Evolutionary conservation across 1,140 invertebrate species (phyloP).

Genomic region (Drosophila tsacasi): DNA sequence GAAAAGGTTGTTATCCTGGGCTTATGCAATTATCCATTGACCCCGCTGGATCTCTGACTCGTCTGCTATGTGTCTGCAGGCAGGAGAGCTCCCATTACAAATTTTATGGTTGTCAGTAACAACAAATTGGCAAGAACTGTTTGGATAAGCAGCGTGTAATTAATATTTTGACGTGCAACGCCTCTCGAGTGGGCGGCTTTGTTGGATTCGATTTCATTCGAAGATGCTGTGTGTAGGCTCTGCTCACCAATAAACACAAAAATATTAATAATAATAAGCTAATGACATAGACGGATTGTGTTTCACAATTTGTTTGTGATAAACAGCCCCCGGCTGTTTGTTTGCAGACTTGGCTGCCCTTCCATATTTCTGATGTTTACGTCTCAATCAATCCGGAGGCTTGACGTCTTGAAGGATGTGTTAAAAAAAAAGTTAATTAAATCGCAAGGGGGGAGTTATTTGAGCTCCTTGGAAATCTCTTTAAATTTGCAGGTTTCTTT

Average conservation of each 20-base stretch:
- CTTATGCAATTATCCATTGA: conserved; percentile 56
- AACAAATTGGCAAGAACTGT: conserved; percentile 48
- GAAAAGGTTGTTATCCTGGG: conserved; percentile 9
- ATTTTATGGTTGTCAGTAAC: conserved; percentile 46
- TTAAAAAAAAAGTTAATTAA: conserved; percentile 10
- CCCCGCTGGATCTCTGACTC: conserved; percentile 3
- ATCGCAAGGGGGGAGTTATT: not conserved
- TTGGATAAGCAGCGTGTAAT: conserved; percentile 66
- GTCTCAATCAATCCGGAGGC: conserved; percentile 8
- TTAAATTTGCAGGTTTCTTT: not conserved
- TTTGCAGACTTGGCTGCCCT: conserved; percentile 1
- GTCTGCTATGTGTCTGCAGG: conserved; percentile 49
- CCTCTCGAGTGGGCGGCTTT: conserved; percentile 1
- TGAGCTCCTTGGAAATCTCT: not conserved
- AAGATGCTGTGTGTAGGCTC: conserved; percentile 7
- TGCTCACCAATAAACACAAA: conserved; percentile 26
- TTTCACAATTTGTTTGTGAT: conserved; percentile 69
- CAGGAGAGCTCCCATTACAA: conserved; percentile 54
- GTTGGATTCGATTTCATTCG: conserved; percentile 44
- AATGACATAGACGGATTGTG: conserved; percentile 62
- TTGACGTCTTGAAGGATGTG: conserved; percentile 18
- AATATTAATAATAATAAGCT: conserved; percentile 43
- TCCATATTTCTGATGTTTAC: conserved; percentile 13
- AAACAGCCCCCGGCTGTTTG: conserved; percentile 39
- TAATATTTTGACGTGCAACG: conserved; percentile 60